phyloP scores from a whole-genome alignment of 2,888 invertebrate genomes.

The Trichacis sp. region DNA sequence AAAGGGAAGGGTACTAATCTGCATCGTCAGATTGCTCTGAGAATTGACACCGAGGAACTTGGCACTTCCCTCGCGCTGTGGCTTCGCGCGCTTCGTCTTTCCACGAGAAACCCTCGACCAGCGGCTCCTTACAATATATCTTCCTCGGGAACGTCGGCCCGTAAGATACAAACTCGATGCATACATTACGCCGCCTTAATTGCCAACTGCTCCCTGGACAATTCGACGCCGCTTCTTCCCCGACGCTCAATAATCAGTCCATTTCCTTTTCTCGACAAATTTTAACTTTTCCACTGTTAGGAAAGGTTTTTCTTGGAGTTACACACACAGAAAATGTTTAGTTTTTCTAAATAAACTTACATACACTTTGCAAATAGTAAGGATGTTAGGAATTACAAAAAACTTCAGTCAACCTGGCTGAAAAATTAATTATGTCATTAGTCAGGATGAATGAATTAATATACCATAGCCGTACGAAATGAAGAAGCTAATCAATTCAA shows the following conservation, averaged over 20 bases:
- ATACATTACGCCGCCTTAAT: constrained; percentile 66
- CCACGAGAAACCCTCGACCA: constrained; percentile 54
- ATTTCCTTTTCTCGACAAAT: background rate
- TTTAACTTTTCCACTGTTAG: background rate
- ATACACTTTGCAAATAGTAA: too few species aligned
- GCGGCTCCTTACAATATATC: constrained; percentile 47
- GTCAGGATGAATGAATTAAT: too few species aligned
- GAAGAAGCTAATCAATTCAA: too few species aligned
- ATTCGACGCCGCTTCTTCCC: constrained; percentile 30
- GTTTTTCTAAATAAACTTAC: too few species aligned
- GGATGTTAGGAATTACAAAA: background rate
- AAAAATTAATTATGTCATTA: too few species aligned
- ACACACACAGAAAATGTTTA: too few species aligned
- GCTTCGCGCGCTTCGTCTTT: constrained; percentile 52
- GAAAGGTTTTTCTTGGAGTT: too few species aligned
- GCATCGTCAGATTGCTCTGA: constrained; percentile 69
- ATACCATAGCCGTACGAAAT: too few species aligned
- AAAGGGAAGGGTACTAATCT: constrained; percentile 59
- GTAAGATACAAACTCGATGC: constrained; percentile 66
- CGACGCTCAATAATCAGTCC: background rate
- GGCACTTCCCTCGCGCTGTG: constrained; percentile 44
- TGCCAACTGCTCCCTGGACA: constrained; percentile 54
- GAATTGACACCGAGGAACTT: constrained; percentile 65
- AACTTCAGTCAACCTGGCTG: constrained; percentile 7
- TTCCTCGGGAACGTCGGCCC: constrained; percentile 48